Conservation (phyloP, 1,140 invertebrate genomes). For the Sminthurides bifidus region DNA sequence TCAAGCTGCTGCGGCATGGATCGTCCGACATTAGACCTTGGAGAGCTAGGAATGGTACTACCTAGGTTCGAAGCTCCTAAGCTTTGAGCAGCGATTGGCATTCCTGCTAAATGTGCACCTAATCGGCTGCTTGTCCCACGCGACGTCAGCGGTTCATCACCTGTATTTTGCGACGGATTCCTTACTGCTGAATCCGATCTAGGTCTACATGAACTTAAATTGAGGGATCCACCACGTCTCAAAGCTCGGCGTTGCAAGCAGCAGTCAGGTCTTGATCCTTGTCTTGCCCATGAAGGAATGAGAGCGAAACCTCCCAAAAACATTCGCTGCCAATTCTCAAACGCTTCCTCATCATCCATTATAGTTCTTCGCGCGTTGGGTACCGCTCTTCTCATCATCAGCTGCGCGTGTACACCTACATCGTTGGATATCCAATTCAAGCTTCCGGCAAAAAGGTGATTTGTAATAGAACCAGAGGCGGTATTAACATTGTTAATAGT, state of each 20-base stretch:
- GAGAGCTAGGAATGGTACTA: too few species aligned
- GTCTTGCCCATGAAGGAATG: neutral
- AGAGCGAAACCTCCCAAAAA: constrained; percentile 2
- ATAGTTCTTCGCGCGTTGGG: neutral
- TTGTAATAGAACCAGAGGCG: neutral
- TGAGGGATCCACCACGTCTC: neutral
- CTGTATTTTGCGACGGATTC: neutral
- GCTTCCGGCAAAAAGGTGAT: constrained; percentile 4
- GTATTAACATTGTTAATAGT: constrained; percentile 1
- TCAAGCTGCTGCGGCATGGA: constrained; percentile 7
- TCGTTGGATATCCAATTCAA: constrained; percentile 15
- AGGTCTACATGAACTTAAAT: neutral
- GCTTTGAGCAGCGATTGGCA: too few species aligned
- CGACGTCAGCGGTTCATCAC: too few species aligned
- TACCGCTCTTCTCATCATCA: neutral
- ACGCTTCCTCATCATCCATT: neutral
- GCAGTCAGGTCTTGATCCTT: neutral
- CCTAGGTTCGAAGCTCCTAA: too few species aligned
- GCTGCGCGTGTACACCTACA: neutral
- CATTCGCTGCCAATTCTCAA: constrained; percentile 10
- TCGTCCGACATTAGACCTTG: neutral
- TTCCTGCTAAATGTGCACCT: neutral
- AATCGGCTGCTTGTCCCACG: neutral
- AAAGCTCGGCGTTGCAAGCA: neutral
- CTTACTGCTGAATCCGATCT: neutral